Conservation (phyloP, 1,140 invertebrate genomes). For the Drosophila repleta region DNA sequence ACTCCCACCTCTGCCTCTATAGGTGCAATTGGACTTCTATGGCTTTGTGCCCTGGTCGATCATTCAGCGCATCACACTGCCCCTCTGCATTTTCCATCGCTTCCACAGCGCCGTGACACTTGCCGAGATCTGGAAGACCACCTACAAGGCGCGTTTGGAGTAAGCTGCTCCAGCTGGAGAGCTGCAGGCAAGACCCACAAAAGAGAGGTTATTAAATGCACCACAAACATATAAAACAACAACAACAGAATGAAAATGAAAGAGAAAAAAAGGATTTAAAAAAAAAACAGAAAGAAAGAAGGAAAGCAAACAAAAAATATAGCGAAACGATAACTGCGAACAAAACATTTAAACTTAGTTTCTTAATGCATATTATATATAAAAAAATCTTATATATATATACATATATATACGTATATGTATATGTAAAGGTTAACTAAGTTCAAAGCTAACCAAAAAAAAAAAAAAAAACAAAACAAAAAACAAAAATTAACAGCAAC, state of each 20-base stretch:
- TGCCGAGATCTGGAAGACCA: conserved; percentile 99
- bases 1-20: neutral
- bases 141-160: conserved; percentile 95
- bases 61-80: conserved; percentile 95
- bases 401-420: conserved; percentile 49
- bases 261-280: neutral
- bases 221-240: conserved; percentile 50
- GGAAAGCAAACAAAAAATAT: conserved; percentile 47
- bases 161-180: conserved; percentile 84
- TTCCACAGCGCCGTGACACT: conserved; percentile 98
- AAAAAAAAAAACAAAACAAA: conserved; percentile 27
- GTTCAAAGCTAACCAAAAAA: conserved; percentile 38
- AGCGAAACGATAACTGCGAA: conserved; percentile 55
- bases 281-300: conserved; percentile 42
- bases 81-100: conserved; percentile 97
- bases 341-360: conserved; percentile 73
- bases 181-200: neutral
- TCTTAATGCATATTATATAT: conserved; percentile 74
- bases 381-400: conserved; percentile 47
- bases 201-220: conserved; percentile 56
- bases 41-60: conserved; percentile 97
- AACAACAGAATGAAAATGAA: conserved; percentile 33
- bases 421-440: conserved; percentile 65
- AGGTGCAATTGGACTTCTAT: conserved; percentile 95
- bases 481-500: conserved; percentile 21